Percentiles rank a stretch among this genome's conserved stretches.
phyloP scores from a whole-genome alignment of 2,888 invertebrate genomes.

The Drosophila nr. fundita region DNA sequence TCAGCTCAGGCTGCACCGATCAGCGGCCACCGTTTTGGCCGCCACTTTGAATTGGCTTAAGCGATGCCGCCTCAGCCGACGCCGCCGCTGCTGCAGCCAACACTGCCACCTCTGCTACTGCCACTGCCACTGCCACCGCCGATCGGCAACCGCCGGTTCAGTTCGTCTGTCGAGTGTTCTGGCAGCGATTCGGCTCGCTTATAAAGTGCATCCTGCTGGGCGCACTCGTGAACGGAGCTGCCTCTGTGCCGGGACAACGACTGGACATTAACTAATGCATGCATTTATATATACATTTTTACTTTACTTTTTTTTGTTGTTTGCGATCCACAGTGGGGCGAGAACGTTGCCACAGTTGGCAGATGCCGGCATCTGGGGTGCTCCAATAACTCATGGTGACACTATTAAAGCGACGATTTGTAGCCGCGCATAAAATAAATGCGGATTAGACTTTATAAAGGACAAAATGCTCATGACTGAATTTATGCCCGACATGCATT shows the following conservation, averaged over 20 bases:
- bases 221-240: constrained; percentile 63
- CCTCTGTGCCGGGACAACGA: constrained; percentile 59
- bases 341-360: constrained; percentile 3
- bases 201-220: constrained; percentile 81
- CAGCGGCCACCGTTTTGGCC: constrained; percentile 71
- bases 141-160: constrained; percentile 20
- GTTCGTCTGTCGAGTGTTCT: constrained; percentile 24
- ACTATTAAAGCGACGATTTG: constrained; percentile 85
- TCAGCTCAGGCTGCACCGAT: constrained; percentile 40
- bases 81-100: constrained; percentile 45
- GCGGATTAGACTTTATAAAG: constrained; percentile 85
- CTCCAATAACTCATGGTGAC: constrained; percentile 84
- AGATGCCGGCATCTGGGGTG: constrained; percentile 40
- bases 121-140: constrained; percentile 36
- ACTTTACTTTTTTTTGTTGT: constrained; percentile 27
- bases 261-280: constrained; percentile 80
- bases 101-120: constrained; percentile 66
- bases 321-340: constrained; percentile 36
- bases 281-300: constrained; percentile 62
- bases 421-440: constrained; percentile 85
- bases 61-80: constrained; percentile 62
- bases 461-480: constrained; percentile 84
- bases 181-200: constrained; percentile 76
- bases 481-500: constrained; percentile 76
- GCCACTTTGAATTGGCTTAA: constrained; percentile 81